Conservation (phyloP, 2,888 invertebrate species). For the Junonia oenone region DNA sequence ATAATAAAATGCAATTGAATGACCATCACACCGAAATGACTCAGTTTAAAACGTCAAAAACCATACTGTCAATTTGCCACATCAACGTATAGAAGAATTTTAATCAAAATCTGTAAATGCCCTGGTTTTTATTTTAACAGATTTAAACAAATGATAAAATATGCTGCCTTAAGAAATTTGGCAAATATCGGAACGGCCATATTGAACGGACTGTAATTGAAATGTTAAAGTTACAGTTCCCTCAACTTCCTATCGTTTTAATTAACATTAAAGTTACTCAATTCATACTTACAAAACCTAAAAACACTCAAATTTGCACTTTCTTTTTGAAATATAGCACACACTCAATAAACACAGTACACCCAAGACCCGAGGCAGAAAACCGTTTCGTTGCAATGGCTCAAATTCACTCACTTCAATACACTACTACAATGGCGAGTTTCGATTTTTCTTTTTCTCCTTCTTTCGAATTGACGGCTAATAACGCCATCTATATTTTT, state of each 20-base stretch:
- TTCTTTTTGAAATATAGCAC: constrained; percentile 56
- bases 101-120: constrained; percentile 7
- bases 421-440: constrained; percentile 40
- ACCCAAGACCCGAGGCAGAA: constrained; percentile 75
- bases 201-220: constrained; percentile 60
- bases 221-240: constrained; percentile 37
- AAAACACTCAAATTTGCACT: constrained; percentile 61
- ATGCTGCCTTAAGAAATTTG: constrained; percentile 31
- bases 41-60: constrained; percentile 72
- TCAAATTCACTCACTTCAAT: constrained; percentile 39
- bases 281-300: constrained; percentile 64
- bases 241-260: constrained; percentile 23
- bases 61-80: constrained; percentile 72
- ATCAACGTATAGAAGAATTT: constrained; percentile 49
- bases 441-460: constrained; percentile 57
- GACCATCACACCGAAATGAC: constrained; percentile 51
- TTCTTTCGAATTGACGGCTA: constrained; percentile 34
- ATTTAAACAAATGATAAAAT: constrained; percentile 17
- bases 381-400: constrained; percentile 69
- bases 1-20: constrained; percentile 30
- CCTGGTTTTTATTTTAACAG: background rate
- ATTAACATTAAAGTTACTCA: constrained; percentile 25
- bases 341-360: constrained; percentile 65
- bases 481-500: constrained; percentile 45
- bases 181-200: constrained; percentile 69